phyloP scores from a whole-genome alignment of 1,140 invertebrate genomes.

The Andrena cerasifolii region DNA sequence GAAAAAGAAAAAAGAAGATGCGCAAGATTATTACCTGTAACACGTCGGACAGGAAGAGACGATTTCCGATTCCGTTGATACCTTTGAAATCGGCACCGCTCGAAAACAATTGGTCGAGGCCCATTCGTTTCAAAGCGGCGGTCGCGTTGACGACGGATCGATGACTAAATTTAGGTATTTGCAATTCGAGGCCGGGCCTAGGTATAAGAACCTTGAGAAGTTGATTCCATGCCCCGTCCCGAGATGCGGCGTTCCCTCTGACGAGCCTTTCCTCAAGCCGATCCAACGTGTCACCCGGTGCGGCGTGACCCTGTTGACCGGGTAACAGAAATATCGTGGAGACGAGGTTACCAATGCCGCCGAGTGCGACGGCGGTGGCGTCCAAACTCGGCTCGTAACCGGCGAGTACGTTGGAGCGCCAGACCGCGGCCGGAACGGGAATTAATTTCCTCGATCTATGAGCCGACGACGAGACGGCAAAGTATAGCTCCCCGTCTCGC shows the following conservation, averaged over 20 bases:
- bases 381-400: constrained; percentile 92
- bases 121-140: constrained; percentile 89
- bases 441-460: constrained; percentile 90
- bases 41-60: constrained; percentile 90
- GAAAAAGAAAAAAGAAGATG: constrained; percentile 26
- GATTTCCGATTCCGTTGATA: constrained; percentile 88
- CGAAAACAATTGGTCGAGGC: constrained; percentile 89
- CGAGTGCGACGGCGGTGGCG: constrained; percentile 90
- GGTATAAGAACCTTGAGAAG: constrained; percentile 88
- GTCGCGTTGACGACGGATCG: constrained; percentile 91
- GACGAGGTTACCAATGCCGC: constrained; percentile 86
- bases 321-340: constrained; percentile 91
- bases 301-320: constrained; percentile 88
- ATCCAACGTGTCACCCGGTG: constrained; percentile 89
- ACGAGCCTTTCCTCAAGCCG: constrained; percentile 87
- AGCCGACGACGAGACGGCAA: constrained; percentile 90
- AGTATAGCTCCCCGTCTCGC: constrained; percentile 92
- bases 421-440: constrained; percentile 91
- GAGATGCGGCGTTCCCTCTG: constrained; percentile 84
- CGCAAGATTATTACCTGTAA: constrained; percentile 83
- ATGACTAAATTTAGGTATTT: constrained; percentile 92
- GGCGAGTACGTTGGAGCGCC: constrained; percentile 88
- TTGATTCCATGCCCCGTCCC: constrained; percentile 88
- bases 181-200: constrained; percentile 88
- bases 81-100: constrained; percentile 90